phyloP scores from a whole-genome alignment of 2,113 vertebrate genomes.

The Chinchilla lanigera region DNA sequence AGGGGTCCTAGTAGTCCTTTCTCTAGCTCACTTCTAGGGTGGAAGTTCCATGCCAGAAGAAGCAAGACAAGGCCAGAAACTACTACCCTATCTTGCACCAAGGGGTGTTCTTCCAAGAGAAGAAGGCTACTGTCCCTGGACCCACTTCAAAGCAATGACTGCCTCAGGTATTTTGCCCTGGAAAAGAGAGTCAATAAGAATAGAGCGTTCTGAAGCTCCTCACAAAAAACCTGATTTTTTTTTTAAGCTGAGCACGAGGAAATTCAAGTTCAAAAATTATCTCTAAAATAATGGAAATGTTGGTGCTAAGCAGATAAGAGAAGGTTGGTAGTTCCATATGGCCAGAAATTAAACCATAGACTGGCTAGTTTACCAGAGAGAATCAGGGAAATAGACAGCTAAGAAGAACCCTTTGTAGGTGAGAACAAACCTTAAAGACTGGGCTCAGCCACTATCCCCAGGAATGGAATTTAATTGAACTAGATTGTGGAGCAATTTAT shows the following conservation, averaged over 20 bases:
- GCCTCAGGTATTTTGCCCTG: neutral
- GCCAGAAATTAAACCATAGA: neutral
- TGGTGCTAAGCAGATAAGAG: neutral
- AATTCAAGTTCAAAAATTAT: neutral
- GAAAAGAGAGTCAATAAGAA: neutral
- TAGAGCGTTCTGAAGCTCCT: neutral
- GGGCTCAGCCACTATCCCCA: neutral
- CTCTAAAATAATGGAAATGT: neutral
- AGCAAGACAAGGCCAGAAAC: neutral
- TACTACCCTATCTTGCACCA: neutral
- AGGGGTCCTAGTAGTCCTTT: neutral
- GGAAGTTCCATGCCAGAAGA: neutral
- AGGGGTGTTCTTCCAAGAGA: neutral
- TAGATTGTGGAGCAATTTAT: conserved; percentile 23
- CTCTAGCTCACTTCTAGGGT: neutral
- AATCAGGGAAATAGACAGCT: neutral
- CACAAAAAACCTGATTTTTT: neutral
- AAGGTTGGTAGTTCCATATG: neutral
- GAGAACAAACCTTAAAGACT: neutral
- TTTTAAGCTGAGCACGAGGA: neutral
- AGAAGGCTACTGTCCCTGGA: neutral
- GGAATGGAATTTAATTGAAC: conserved; percentile 21
- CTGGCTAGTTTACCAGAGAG: neutral
- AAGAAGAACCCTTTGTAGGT: neutral
- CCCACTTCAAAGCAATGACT: neutral